phyloP scores from a whole-genome alignment of 2,797 vertebrate genomes.

The Alca torda region DNA sequence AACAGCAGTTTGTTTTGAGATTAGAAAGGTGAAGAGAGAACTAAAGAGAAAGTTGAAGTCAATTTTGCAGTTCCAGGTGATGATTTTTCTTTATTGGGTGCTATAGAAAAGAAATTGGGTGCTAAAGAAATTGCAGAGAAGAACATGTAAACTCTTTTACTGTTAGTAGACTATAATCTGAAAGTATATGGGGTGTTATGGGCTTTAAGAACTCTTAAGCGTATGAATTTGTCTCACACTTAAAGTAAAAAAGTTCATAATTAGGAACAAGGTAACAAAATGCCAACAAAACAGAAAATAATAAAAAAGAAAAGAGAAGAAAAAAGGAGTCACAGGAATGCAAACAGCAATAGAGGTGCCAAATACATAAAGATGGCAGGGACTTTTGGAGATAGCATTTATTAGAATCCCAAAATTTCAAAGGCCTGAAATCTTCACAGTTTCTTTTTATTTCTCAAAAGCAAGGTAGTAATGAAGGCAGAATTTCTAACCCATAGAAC shows the following conservation, averaged over 20 bases:
- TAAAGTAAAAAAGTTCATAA: not conserved
- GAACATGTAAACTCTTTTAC: not conserved
- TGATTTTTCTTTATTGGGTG: not conserved
- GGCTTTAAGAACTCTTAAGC: not conserved
- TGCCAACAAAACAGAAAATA: not conserved
- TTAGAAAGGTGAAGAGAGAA: not conserved
- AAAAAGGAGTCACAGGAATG: not conserved
- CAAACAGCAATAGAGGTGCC: accelerated
- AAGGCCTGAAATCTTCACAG: not conserved
- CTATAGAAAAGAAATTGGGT: too few relatives aligned
- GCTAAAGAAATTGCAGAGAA: not conserved
- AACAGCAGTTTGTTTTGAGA: not conserved
- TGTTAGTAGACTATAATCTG: not conserved
- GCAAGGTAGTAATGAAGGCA: not conserved
- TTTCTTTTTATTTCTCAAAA: not conserved
- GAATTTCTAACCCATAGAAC: not conserved
- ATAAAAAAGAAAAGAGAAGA: not conserved
- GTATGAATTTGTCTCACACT: not conserved
- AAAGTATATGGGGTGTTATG: not conserved
- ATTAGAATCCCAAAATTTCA: not conserved
- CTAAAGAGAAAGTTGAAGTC: not conserved
- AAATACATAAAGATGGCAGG: not conserved
- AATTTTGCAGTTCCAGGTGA: not conserved
- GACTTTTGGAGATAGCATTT: not conserved
- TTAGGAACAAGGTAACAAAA: not conserved